phyloP scores from a whole-genome alignment of 2,797 vertebrate species.

The Gallinago nigripennis region DNA sequence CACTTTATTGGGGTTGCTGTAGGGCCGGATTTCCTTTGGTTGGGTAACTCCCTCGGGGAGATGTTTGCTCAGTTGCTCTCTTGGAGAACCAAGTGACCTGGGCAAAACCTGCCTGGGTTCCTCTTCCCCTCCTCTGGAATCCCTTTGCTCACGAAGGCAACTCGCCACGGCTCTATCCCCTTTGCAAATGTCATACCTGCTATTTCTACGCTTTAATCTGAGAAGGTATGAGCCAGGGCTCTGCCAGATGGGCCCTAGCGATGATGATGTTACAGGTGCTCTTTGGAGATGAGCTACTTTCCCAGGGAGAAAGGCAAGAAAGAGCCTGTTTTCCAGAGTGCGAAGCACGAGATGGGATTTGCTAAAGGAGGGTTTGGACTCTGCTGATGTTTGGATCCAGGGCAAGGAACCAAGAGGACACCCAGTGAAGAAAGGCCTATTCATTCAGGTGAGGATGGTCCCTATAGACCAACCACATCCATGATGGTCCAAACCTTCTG shows the following conservation, averaged over 20 bases:
- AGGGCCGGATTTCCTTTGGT: background rate
- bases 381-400: background rate
- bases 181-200: background rate
- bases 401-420: background rate
- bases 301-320: background rate
- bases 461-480: background rate
- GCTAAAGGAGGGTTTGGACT: background rate
- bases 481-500: background rate
- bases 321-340: background rate
- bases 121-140: background rate
- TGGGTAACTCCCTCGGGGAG: fast-evolving
- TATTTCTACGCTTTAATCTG: background rate
- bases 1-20: background rate
- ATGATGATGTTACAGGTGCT: background rate
- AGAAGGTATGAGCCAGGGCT: background rate
- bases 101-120: background rate
- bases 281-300: background rate
- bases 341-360: background rate
- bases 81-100: background rate
- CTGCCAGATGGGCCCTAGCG: background rate
- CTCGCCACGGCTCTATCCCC: background rate
- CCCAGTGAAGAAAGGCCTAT: background rate
- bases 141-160: background rate
- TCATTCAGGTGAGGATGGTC: background rate
- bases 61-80: too few relatives aligned